These are phyloP conservation scores for Cantharis lateralis DNA, from an alignment of 2,888 invertebrate genomes.

Conservation along the genomic window DNA sequence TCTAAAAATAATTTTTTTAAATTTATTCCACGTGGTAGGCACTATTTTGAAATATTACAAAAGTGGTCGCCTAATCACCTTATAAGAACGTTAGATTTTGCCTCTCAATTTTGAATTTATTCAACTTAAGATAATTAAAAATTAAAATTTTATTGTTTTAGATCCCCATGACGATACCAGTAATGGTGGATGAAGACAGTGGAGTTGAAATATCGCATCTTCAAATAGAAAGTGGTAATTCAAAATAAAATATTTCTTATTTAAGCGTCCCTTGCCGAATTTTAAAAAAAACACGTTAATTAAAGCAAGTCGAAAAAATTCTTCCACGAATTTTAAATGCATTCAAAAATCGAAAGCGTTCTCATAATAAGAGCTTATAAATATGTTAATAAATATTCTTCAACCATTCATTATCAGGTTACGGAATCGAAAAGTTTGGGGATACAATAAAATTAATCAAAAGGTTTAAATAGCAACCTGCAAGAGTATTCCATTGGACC, in stretches of 20 bases:
- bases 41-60: neutral
- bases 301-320: neutral
- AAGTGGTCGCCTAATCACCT: neutral
- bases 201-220: slow-evolving; percentile 49
- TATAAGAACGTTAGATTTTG: neutral
- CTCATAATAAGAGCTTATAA: neutral
- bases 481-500: slow-evolving; percentile 31
- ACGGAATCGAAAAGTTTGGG: slow-evolving; percentile 16
- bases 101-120: neutral
- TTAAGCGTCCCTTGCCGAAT: neutral
- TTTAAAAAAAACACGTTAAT: neutral
- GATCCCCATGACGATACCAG: slow-evolving; percentile 45
- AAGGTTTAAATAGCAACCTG: slow-evolving; percentile 7
- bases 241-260: neutral
- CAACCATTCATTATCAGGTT: slow-evolving; percentile 21
- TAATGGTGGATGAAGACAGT: slow-evolving; percentile 49
- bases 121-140: neutral
- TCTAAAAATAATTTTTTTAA: neutral
- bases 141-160: slow-evolving; percentile 5
- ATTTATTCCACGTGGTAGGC: neutral
- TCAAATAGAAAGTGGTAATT: slow-evolving; percentile 50
- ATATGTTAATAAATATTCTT: slow-evolving; percentile 8
- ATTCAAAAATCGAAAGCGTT: neutral
- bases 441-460: slow-evolving; percentile 18
- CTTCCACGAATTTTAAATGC: neutral